Base-by-base conservation (phyloP, 2,797 vertebrate species). In the Cynodonichthys magdalenae region DNA sequence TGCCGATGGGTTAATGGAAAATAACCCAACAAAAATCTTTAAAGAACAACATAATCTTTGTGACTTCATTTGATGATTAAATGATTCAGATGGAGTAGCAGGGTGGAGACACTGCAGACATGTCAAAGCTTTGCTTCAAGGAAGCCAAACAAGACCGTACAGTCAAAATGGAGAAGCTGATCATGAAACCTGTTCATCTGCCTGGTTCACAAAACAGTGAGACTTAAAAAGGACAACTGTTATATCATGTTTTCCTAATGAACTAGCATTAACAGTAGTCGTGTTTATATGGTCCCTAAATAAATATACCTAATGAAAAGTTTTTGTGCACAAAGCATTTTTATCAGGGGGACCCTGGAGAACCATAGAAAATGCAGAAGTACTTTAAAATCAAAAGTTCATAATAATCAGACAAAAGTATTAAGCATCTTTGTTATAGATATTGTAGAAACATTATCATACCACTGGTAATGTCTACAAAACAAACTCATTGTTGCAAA, bases 51-150 rank as follows among this genome's bases (percentile, higher is more conserved):
- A 47, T 5, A 19, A 66, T 36, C 66, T 19, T 58, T 62, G 54
- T 20, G 59, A 36, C 61, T 66, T 51, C 36, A 76, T 39, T 62
- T 60, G 49, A 76, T 55, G 36, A 64, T 44, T 47, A 47, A 66
- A 66, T 9, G 17, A 66, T 71, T 71, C 64, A 61, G 48, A 39
- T 69, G 34, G 56, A 58, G 34, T 53, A 63, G 63, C 19, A 79
- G 74, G 75, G 82, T 78, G 80, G 73, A 83, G 82, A 70, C 57
- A 46, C 29, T 34, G 29, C 54, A 63, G 58, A 34, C 41, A 80
- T 75, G 72, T 80, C 69, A 83, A 83, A 84, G 72, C 60, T 34
- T 52, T 58, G 52, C 20, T 36, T 63, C 42, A 61, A 48, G 71
- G 59, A 14, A 78, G 62, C 19, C 20, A 8, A 63, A 47, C 41